Evolutionary conservation across 2,888 invertebrate genomes (phyloP), one percentile per base, ranked within the genome.

Genomic region (Mermis nigrescens): DNA sequence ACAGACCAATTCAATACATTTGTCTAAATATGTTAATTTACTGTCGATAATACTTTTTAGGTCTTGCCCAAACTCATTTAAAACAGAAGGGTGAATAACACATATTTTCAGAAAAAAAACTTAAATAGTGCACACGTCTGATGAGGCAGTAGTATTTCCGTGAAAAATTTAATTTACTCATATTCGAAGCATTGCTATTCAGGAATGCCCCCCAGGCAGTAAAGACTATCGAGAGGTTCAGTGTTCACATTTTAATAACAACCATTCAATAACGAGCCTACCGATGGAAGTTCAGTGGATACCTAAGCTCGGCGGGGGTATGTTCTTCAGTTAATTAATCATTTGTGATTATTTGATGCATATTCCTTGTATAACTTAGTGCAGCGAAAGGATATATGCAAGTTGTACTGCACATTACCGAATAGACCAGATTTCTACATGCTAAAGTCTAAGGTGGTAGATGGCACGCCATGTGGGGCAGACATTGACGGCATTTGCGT

Each of bases 401-500:
- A 83, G 70, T 75, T 89, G 54, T 85, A 80, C 73, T 88, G 87
- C 69, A 79, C 83, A 57, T 81, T 82, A 57, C 78, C 80, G 62
- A 76, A 78, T 58, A 78, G 81, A 31, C 79, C 79, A 64, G 81
- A 81, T 51, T 68, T 68, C 59, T 85, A 83, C 71, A 75, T 79
- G 68, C 76, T 86, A 51, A 77, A 78, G 61, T 81, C 83, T 57
- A 83, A 83, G 71, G 85, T 86, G 19, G 77, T 79, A 56, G 87
- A 88, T 73, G 87, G 87, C 46, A 87, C 87, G 59, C 80, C 84
- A 54, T 88, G 87, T 68, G 82, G 81, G 3, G 80, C 82, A 56
- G 83, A 84, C 66, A 82, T 82, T 54, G 84, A 83, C 70, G 82
- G 86, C 73, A 81, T 86, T 67, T 87, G 87, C 68, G 83, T 89